Percentiles rank a stretch among this genome's conserved stretches.
phyloP scores from a whole-genome alignment of 2,113 vertebrate genomes.

The Sigmodon hispidus region DNA sequence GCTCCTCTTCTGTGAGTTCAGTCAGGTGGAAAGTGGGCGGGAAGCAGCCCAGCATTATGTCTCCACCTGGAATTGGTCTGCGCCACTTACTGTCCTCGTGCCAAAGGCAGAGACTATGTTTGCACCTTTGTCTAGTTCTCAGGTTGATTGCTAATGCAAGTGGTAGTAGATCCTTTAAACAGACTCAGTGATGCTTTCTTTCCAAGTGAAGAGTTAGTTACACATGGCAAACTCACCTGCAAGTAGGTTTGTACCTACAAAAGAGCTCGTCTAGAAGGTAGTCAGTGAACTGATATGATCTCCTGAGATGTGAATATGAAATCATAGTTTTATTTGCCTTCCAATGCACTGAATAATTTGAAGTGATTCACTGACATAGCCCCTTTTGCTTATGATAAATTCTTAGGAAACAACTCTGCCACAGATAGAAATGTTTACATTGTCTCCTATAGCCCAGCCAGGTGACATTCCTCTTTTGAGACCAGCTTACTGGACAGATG shows the following conservation, averaged over 20 bases:
- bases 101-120: slow-evolving; percentile 81
- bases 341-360: slow-evolving; percentile 58
- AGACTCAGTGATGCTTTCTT: slow-evolving; percentile 44
- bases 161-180: slow-evolving; percentile 20
- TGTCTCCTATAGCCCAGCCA: neutral
- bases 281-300: neutral
- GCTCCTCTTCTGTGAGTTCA: slow-evolving; percentile 14
- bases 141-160: slow-evolving; percentile 78
- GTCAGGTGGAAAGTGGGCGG: neutral
- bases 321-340: slow-evolving; percentile 12
- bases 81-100: slow-evolving; percentile 73
- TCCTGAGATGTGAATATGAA: slow-evolving; percentile 25
- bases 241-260: slow-evolving; percentile 67
- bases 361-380: slow-evolving; percentile 40
- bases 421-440: slow-evolving; percentile 44
- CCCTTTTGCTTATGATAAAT: slow-evolving; percentile 20
- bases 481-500: neutral
- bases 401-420: slow-evolving; percentile 27
- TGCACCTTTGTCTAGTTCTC: slow-evolving; percentile 84
- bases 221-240: slow-evolving; percentile 52
- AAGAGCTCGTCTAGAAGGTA: neutral
- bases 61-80: slow-evolving; percentile 30
- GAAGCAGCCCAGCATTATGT: neutral
- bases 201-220: slow-evolving; percentile 28
- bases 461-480: slow-evolving; percentile 13